phyloP scores from a whole-genome alignment of 2,113 vertebrate genomes.

The Rhinoderma darwinii region DNA sequence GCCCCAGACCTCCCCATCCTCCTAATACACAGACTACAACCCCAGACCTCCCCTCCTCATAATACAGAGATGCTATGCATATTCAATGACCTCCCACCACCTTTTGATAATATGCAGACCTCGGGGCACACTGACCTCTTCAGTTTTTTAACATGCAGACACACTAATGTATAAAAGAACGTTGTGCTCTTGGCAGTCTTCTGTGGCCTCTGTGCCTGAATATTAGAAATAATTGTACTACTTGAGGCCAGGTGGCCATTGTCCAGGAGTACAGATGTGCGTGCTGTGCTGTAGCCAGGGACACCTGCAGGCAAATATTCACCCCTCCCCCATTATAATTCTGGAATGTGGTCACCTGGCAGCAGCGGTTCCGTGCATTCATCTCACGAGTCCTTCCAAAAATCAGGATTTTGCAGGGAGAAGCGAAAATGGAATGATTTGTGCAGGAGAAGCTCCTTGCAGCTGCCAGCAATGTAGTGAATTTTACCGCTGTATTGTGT shows the following conservation, averaged over 20 bases:
- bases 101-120: background rate
- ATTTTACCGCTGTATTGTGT: background rate
- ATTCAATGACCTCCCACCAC: background rate
- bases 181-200: background rate
- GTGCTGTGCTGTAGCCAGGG: background rate
- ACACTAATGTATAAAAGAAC: background rate
- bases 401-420: background rate
- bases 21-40: background rate
- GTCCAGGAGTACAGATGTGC: conserved; percentile 33
- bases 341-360: conserved; percentile 12
- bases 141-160: background rate
- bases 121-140: background rate
- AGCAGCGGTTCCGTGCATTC: background rate
- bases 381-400: background rate
- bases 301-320: conserved; percentile 20
- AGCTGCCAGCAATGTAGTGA: conserved; percentile 22
- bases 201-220: background rate
- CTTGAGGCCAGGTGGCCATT: background rate
- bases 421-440: background rate
- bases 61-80: background rate
- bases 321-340: background rate
- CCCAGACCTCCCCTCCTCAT: too few relatives aligned
- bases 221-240: background rate
- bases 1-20: background rate
- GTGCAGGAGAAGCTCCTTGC: background rate